Percentiles rank a stretch among this genome's conserved stretches.
These are phyloP conservation scores for Patiria pectinifera DNA, from an alignment of 53 echinoderm and acorn worm genomes.

Conservation along the genomic window DNA sequence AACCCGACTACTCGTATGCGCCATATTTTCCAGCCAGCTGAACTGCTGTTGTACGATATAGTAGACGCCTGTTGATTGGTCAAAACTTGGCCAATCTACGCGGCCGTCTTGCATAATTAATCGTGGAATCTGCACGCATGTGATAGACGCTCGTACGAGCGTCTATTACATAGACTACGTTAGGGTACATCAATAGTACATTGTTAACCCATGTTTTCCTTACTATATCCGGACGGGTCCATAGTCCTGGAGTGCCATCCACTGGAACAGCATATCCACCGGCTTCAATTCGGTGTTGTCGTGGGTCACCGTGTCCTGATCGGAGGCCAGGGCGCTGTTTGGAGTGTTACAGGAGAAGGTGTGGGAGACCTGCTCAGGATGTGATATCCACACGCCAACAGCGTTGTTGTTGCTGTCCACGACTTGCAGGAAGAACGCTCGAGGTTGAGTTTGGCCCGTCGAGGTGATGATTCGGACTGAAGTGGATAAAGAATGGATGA, in stretches of 20 bases:
- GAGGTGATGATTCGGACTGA: conserved; percentile 32
- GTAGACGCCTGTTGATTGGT: too few relatives aligned
- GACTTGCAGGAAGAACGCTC: conserved; percentile 38
- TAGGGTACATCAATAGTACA: too few relatives aligned
- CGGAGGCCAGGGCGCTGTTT: background rate
- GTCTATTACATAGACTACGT: too few relatives aligned
- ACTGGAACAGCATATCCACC: conserved; percentile 20
- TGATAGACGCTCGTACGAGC: too few relatives aligned
- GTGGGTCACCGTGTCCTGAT: conserved; percentile 52
- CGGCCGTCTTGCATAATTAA: too few relatives aligned
- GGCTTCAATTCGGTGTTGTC: background rate
- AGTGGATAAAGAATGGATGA: background rate
- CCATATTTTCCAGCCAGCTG: too few relatives aligned
- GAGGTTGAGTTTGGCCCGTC: background rate
- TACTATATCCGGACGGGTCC: conserved; percentile 26
- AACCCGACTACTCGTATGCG: too few relatives aligned
- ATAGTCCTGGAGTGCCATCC: conserved; percentile 36
- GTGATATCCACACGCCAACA: conserved; percentile 13
- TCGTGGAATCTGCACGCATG: too few relatives aligned
- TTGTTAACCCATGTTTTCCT: background rate
- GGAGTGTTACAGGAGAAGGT: conserved; percentile 38
- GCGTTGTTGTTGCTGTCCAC: conserved; percentile 13
- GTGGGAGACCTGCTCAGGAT: background rate
- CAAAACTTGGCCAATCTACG: too few relatives aligned
- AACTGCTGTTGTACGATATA: too few relatives aligned